These are phyloP conservation scores for Ptychoptera albimana DNA, from an alignment of 2,888 invertebrate species.

Conservation along the genomic window DNA sequence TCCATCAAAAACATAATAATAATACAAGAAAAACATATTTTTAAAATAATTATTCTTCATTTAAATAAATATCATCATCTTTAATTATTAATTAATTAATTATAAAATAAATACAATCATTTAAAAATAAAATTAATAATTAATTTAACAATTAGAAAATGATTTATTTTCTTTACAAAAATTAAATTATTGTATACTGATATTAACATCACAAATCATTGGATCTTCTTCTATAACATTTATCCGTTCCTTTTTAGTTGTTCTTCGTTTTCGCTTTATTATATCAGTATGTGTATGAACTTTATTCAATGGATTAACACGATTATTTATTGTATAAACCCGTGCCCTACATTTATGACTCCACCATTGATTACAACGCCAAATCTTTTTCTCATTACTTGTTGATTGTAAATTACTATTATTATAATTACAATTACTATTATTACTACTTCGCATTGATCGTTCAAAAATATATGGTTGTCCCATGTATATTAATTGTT, in stretches of 20 bases:
- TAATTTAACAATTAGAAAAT: no score
- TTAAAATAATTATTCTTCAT: no score
- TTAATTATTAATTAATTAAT: no score
- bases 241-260: constrained; percentile 9
- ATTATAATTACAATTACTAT: not conserved
- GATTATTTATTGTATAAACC: constrained; percentile 28
- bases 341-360: constrained; percentile 30
- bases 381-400: constrained; percentile 27
- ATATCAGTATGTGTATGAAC: constrained; percentile 31
- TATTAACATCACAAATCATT: no score
- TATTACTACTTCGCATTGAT: constrained; percentile 16
- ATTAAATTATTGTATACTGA: no score
- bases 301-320: constrained; percentile 27
- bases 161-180: no score
- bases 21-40: no score
- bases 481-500: constrained; percentile 29
- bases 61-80: no score
- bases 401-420: constrained; percentile 13
- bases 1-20: no score
- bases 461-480: constrained; percentile 32
- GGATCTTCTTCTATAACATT: not conserved
- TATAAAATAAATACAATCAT: no score
- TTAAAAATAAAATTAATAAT: no score
- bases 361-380: constrained; percentile 33
- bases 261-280: constrained; percentile 27